Evolutionary conservation across 2,113 vertebrate genomes (phyloP).

Genomic region (Catharus bicknelli): DNA sequence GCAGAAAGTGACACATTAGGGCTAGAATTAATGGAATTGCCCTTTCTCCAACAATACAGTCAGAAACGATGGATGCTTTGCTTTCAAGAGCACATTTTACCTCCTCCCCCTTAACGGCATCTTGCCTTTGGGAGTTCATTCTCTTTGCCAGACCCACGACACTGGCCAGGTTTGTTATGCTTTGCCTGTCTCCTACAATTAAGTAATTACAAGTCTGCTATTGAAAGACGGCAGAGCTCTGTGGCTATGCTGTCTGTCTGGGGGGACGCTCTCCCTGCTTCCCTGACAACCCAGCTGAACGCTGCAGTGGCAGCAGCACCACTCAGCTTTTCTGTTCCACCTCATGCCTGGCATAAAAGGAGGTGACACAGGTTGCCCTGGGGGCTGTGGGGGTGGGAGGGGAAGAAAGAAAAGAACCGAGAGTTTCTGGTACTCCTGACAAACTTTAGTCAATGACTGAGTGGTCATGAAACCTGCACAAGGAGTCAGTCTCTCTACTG

Average conservation of each 20-base stretch:
- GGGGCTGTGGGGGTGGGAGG: too few species aligned
- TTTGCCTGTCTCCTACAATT: conserved; percentile 58
- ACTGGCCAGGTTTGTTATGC: conserved; percentile 28
- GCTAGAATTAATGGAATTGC: neutral
- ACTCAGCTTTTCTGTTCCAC: neutral
- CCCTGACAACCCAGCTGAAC: conserved; percentile 26
- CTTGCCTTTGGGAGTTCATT: conserved; percentile 25
- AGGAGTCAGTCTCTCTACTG: neutral
- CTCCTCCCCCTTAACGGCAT: neutral
- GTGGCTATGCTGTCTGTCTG: neutral
- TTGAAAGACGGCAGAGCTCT: conserved; percentile 13
- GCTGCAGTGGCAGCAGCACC: neutral
- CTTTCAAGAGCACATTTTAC: neutral
- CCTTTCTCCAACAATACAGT: conserved; percentile 11
- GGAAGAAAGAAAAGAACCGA: neutral
- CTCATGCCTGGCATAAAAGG: neutral
- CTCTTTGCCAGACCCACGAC: conserved; percentile 2
- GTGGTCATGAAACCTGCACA: neutral
- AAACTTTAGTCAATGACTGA: neutral
- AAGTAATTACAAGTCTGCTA: conserved; percentile 54
- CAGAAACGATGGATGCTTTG: neutral
- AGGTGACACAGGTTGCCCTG: neutral
- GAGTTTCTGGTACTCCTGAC: neutral
- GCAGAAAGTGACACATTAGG: neutral
- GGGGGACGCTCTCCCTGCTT: neutral